Percentiles rank a stretch among this genome's conserved stretches.
Evolutionary conservation across 2,888 invertebrate genomes (phyloP).

Genomic region (Ophion obscuratus): DNA sequence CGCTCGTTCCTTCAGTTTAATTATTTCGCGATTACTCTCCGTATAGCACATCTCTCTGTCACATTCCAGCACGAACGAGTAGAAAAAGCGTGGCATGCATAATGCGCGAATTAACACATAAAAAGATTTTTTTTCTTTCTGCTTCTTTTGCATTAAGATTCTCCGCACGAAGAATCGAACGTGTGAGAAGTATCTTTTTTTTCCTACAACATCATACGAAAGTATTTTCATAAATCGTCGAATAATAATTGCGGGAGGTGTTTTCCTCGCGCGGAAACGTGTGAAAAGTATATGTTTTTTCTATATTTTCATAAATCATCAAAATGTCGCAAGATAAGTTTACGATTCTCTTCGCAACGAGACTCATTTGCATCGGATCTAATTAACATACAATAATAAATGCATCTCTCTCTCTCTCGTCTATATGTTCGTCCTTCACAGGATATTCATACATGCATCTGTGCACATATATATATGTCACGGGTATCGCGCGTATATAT

Average conservation of each 20-base stretch:
- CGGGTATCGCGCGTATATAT: no score
- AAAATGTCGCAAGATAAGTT: constrained; percentile 29
- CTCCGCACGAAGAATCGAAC: not conserved
- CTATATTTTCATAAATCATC: constrained; percentile 57
- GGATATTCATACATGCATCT: constrained; percentile 5
- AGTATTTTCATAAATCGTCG: constrained; percentile 46
- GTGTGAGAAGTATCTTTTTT: constrained; percentile 41
- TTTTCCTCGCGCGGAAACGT: constrained; percentile 27
- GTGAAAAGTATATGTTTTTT: constrained; percentile 29
- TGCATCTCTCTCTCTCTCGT: constrained; percentile 36
- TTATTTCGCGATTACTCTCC: constrained; percentile 30
- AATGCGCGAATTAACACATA: constrained; percentile 9
- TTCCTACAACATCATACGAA: constrained; percentile 5
- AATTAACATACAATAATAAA: constrained; percentile 66
- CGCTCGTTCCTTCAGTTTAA: constrained; percentile 16
- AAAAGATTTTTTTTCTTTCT: not conserved
- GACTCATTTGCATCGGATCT: constrained; percentile 39
- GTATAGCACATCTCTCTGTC: constrained; percentile 11
- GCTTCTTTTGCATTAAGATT: constrained; percentile 14
- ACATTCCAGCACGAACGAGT: constrained; percentile 19
- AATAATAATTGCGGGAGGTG: not conserved
- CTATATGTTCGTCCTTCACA: not conserved
- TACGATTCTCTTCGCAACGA: constrained; percentile 36
- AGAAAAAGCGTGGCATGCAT: constrained; percentile 4
- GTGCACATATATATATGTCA: no score